Percentiles rank a stretch among this genome's conserved stretches.
Evolutionary conservation across 2,888 invertebrate species (phyloP).

Genomic region (Archaeoteleia sp.): DNA sequence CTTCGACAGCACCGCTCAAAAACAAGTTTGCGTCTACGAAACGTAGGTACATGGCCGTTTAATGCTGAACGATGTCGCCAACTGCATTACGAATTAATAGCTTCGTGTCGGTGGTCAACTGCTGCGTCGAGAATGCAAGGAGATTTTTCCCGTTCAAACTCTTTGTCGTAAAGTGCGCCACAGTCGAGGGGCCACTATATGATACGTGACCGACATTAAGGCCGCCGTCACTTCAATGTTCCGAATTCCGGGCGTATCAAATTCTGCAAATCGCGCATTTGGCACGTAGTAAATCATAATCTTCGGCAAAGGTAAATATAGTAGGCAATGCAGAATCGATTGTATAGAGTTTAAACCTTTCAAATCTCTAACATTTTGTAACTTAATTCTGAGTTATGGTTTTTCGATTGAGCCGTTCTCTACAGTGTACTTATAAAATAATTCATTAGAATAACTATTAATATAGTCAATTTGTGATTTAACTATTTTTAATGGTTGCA

Average conservation of each 20-base stretch:
- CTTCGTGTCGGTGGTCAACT: slow-evolving; percentile 51
- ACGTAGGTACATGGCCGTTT: slow-evolving; percentile 43
- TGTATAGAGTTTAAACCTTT: slow-evolving; percentile 39
- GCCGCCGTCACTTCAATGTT: slow-evolving; percentile 45
- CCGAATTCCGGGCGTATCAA: slow-evolving; percentile 53
- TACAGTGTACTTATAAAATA: too few relatives aligned
- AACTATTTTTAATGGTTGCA: too few relatives aligned
- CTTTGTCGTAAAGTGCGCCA: slow-evolving; percentile 56
- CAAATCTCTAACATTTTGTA: slow-evolving; percentile 21
- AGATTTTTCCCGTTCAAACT: slow-evolving; percentile 46
- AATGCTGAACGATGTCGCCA: slow-evolving; percentile 50
- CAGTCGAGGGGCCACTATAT: slow-evolving; percentile 53
- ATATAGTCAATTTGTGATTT: too few relatives aligned
- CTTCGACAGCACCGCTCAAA: slow-evolving; percentile 28
- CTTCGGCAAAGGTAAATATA: slow-evolving; percentile 46
- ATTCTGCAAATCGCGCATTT: slow-evolving; percentile 53
- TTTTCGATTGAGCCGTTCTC: too few relatives aligned
- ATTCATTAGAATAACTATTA: too few relatives aligned
- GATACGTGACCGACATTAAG: slow-evolving; percentile 64
- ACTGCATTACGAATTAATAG: slow-evolving; percentile 54
- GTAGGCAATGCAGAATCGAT: slow-evolving; percentile 27
- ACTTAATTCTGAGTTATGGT: slow-evolving; percentile 25
- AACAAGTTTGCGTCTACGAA: slow-evolving; percentile 41
- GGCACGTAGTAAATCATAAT: slow-evolving; percentile 54
- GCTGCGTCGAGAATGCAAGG: slow-evolving; percentile 51